These are phyloP conservation scores for Podargus strigoides DNA, from an alignment of 2,797 vertebrate genomes.

Conservation along the genomic window DNA sequence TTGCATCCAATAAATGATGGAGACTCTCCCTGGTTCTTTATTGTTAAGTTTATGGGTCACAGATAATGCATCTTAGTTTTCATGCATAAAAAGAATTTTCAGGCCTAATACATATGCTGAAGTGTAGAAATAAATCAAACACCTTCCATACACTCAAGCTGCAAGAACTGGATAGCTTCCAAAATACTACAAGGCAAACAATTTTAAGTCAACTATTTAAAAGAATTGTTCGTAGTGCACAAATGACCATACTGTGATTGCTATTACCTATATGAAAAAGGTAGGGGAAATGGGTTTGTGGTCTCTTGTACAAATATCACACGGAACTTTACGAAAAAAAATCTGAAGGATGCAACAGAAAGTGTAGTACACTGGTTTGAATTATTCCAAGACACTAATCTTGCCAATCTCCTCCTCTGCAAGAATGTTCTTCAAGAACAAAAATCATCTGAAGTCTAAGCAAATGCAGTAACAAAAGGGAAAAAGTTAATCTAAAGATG, in stretches of 20 bases:
- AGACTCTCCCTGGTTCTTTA: too few relatives aligned
- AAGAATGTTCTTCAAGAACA: background rate
- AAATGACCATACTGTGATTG: background rate
- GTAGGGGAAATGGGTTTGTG: background rate
- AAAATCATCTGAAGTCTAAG: background rate
- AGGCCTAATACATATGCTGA: background rate
- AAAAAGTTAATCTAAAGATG: background rate
- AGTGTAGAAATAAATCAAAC: background rate
- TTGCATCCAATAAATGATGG: too few relatives aligned
- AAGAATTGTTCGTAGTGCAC: background rate
- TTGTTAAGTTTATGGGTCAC: background rate
- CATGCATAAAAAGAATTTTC: background rate
- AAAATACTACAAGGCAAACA: background rate
- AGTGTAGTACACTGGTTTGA: background rate
- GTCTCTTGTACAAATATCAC: background rate
- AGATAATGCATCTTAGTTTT: background rate
- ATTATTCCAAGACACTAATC: background rate
- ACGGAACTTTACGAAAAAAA: background rate
- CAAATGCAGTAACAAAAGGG: background rate
- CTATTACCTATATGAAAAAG: background rate
- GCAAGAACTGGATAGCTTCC: background rate
- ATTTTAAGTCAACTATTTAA: background rate
- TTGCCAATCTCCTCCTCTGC: background rate
- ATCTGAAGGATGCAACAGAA: background rate
- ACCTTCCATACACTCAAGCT: accelerated